Base-by-base conservation (phyloP, 2,113 vertebrate species). In the Merops nubicus region DNA sequence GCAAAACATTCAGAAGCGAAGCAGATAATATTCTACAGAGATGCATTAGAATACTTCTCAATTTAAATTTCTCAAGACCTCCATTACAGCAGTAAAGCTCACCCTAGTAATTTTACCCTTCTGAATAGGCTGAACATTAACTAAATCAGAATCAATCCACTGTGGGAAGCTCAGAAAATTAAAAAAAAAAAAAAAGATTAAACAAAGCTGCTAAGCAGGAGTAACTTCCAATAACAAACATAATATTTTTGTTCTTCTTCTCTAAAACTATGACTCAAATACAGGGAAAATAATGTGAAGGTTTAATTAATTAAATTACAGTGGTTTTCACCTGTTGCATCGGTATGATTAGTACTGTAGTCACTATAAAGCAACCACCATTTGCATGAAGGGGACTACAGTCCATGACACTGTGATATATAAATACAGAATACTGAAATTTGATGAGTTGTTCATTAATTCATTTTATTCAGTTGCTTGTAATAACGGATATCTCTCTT, bases 51-150 rank as follows among this genome's bases (percentile, higher is more conserved):
- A 93, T 92, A 68, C 53, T 96, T 93, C 91, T 91, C 95, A 96
- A 95, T 95, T 95, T 96, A 93, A 95, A 96, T 96, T 97, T 94
- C 93, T 95, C 96, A 96, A 97, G 95, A 92, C 60, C 73, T 96
- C 91, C 86, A 87, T 92, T 94, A 91, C 69, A 79, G 91, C 80
- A 96, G 92, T 93, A 95, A 95, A 92, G 56, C 73, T 95, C 77
- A 97, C 76, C 80, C 62, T 62, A 82, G 88, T 97, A 95, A 97
- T 96, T 93, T 96, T 79, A 95, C 93, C 91, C 93, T 82, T 92
- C 86, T 97, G 96, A 96, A 92, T 91, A 94, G 69, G 65, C 45
- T 96, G 80, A 97, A 81, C 76, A 96, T 96, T 95, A 97, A 96
- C 88, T 93, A 96, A 96, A 96, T 95, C 96, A 89, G 95, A 94